Base-by-base conservation (phyloP, 1,140 invertebrate species). In the Aphaenogaster floridana region DNA sequence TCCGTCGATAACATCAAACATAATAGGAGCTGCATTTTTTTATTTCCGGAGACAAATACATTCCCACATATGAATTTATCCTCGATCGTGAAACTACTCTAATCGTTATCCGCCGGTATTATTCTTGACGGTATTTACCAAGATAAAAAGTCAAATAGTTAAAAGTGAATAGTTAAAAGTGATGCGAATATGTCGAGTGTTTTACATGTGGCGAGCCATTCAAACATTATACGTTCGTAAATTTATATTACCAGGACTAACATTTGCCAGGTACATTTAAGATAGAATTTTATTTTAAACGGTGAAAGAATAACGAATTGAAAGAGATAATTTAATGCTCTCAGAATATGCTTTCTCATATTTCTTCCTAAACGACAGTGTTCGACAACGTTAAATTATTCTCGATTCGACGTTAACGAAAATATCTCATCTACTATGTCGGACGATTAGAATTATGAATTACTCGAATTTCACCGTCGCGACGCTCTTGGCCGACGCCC, bases 381-480 rank as follows among this genome's bases (percentile, higher is more conserved):
- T 69, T 86, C 42, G 17, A 69, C 59, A 69, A 50, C 11, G 8
- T 86, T 50, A 64, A 57, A 69, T 81, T 69, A 34, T 36, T 69
- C 42, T 48, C 39, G 17, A 8, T 39, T 8, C 21, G 54, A 69
- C 45, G 17, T 78, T 48, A 59, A 80, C 34, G 28, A 59, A 52
- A 68, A 69, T 83, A 81, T 21, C 28, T 17, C 28, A 50, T 80
- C 45, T 39, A 63, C n/a, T 21, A 39, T 21, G 42, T 21, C 45
- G 42, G 45, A 9, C 45, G 54, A 83, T 84, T 87, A 87, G 57
- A 72, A 87, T 87, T 87, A 87, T 87, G 86, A 87, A 87, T 87
- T 84, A 83, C 77, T 64, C 66, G 57, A 61, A 72, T 87, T 64
- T 63, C 61, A 45, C 21, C 63, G 45, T 81, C 48, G 54, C 34